These are phyloP conservation scores for Echiichthys vipera DNA, from an alignment of 2,797 vertebrate species.

Conservation along the genomic window DNA sequence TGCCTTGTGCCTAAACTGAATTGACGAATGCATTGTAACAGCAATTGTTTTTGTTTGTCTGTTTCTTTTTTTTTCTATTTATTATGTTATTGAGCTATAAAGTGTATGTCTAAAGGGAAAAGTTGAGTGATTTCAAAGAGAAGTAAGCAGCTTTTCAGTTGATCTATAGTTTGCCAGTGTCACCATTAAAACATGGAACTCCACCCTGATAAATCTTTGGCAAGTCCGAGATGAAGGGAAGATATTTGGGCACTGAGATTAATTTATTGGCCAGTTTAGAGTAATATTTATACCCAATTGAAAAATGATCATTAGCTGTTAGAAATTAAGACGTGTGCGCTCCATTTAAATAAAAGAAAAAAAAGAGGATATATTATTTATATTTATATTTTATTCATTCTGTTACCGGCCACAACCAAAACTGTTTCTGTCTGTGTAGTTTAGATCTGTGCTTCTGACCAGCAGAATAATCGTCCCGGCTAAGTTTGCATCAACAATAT, in stretches of 20 bases:
- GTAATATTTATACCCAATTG: conserved; percentile 65
- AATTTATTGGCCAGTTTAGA: conserved; percentile 76
- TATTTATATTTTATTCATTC: conserved; percentile 81
- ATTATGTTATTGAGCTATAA: conserved; percentile 95
- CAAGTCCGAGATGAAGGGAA: conserved; percentile 44
- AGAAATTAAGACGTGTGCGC: conserved; percentile 48
- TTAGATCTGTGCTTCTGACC: conserved; percentile 56
- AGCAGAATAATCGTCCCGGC: conserved; percentile 6
- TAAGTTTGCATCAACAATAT: conserved; percentile 23
- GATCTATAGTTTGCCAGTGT: conserved; percentile 89
- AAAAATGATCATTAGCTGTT: conserved; percentile 54
- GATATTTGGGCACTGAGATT: conserved; percentile 65
- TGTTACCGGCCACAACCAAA: conserved; percentile 75
- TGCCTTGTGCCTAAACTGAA: conserved; percentile 99
- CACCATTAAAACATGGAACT: conserved; percentile 65
- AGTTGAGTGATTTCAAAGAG: conserved; percentile 87
- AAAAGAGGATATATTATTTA: conserved; percentile 80
- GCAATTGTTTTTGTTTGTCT: conserved; percentile 85
- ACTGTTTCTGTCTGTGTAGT: conserved; percentile 66
- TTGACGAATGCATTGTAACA: conserved; percentile 99
- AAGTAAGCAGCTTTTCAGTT: conserved; percentile 89
- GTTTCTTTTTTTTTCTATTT: conserved; percentile 89
- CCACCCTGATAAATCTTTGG: conserved; percentile 43
- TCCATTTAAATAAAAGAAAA: conserved; percentile 39
- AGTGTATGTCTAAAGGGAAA: conserved; percentile 97